Conservation (phyloP, 2,797 vertebrate species). For the Podarcis siculus region DNA sequence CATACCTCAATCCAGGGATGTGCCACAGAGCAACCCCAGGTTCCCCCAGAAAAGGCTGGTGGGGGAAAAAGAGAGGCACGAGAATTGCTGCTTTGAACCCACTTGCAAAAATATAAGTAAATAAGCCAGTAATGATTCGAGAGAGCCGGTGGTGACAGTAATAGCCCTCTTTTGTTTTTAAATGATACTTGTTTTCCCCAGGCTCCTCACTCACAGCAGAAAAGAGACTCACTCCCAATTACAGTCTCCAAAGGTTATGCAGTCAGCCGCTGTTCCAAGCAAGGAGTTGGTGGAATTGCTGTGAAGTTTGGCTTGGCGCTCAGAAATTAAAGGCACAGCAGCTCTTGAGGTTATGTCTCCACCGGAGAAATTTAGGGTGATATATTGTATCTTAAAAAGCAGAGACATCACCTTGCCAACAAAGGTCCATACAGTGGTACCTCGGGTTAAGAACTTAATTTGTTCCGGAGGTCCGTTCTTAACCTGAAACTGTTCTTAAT, state of each 20-base stretch:
- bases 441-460: too few species aligned
- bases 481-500: too few species aligned
- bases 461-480: too few species aligned
- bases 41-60: too few species aligned
- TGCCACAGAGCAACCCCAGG: not conserved
- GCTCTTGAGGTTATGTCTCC: not conserved
- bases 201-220: not conserved
- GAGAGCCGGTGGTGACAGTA: not conserved
- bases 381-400: too few species aligned
- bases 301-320: not conserved
- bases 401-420: too few species aligned
- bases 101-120: not conserved
- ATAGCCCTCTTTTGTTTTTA: not conserved
- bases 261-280: not conserved
- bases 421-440: too few species aligned
- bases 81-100: not conserved
- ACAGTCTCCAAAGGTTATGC: not conserved
- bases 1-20: not conserved
- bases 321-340: not conserved
- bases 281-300: not conserved
- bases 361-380: not conserved
- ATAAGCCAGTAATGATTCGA: slow-evolving; percentile 10
- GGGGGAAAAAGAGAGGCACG: too few species aligned
- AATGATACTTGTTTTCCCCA: not conserved
- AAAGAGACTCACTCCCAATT: not conserved